Evolutionary conservation across 2,888 invertebrate genomes (phyloP), one percentile per base, ranked within the genome.

Genomic region (Polylopha cassiicola): DNA sequence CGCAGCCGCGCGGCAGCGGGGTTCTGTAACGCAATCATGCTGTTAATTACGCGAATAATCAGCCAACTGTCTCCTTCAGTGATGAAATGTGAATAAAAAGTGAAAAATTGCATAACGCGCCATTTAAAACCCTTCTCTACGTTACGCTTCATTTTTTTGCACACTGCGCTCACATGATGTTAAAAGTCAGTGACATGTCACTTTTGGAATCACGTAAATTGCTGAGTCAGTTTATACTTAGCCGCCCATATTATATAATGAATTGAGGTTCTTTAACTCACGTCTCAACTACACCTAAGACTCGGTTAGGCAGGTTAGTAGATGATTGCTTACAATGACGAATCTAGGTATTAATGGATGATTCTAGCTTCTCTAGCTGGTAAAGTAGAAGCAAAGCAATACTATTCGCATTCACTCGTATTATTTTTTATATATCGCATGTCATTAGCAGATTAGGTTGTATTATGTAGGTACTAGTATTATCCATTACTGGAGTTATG

Each of bases 341-440:
- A 62, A 59, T 56, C 53, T 64, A 60, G 55, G 53, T 56, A 60
- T 58, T 62, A 21, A n/a, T 4, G 26, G 9, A 26, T 26, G 10
- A 6, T 11, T 3, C 4, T 4, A 6, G n/a, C 6, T 6, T 23
- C 23, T 8, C n/a, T n/a, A n/a, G n/a, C n/a, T n/a, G n/a, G n/a
- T n/a, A n/a, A n/a, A n/a, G n/a, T n/a, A n/a, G n/a, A n/a, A n/a
- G n/a, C n/a, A n/a, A n/a, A n/a, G n/a, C n/a, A n/a, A n/a, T n/a
- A n/a, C n/a, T n/a, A n/a, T n/a, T n/a, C n/a, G n/a, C n/a, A n/a
- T n/a, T n/a, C n/a, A n/a, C 70, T 65, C 61, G 68, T 72, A 70
- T 72, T 75, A 76, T 67, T 72, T 76, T 76, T 73, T 70, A 73
- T 78, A 76, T 75, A 80, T 78, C 71, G 73, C 72, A 68, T 69